Evolutionary conservation across 2,113 vertebrate species (phyloP).

Genomic region (Deroptyus accipitrinus): DNA sequence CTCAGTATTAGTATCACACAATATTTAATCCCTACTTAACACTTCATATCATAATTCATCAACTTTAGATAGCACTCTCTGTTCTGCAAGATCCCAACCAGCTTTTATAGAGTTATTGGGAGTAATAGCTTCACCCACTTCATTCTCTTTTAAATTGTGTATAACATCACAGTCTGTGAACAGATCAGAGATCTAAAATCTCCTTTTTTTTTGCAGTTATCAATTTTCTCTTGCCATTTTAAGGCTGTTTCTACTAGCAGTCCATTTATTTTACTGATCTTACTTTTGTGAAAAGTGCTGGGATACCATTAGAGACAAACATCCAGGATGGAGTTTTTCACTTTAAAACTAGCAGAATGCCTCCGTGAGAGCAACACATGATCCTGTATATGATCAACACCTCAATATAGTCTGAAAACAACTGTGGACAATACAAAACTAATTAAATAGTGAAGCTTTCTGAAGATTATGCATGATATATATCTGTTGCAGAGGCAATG

Average conservation of each 20-base stretch:
- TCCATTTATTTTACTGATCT: background rate
- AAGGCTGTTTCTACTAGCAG: background rate
- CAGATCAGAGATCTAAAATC: background rate
- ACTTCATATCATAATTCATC: background rate
- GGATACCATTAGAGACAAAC: background rate
- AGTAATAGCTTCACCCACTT: background rate
- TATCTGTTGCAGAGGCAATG: background rate
- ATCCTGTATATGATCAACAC: background rate
- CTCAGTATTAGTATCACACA: background rate
- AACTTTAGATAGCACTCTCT: background rate
- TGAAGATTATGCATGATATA: background rate
- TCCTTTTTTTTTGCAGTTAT: background rate
- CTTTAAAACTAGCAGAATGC: background rate
- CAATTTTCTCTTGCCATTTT: background rate
- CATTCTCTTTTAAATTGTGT: background rate
- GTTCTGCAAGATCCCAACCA: background rate
- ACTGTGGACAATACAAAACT: background rate
- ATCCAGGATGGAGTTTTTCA: background rate
- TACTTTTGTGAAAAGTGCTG: background rate
- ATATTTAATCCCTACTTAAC: background rate
- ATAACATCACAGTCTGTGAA: background rate
- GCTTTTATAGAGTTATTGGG: background rate
- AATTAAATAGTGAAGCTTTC: background rate
- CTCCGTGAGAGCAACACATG: fast-evolving
- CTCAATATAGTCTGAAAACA: background rate